Conservation (phyloP, 2,797 vertebrate species). For the Nasua narica region DNA sequence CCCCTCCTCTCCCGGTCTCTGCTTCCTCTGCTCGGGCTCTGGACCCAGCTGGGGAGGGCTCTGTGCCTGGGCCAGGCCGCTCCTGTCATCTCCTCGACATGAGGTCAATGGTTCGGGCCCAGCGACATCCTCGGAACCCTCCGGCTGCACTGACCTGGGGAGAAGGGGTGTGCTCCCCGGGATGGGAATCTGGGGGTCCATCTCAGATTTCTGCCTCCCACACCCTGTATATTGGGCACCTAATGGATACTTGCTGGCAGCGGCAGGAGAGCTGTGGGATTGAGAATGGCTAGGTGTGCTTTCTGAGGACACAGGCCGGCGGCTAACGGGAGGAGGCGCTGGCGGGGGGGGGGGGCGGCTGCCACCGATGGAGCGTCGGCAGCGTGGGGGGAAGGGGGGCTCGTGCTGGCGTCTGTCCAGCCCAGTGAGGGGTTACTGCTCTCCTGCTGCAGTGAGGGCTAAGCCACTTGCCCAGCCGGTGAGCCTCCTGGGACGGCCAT, state of each 20-base stretch:
- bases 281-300: neutral
- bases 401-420: neutral
- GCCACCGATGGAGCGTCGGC: too few species aligned
- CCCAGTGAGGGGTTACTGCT: neutral
- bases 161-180: neutral
- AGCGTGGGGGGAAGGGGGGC: too few species aligned
- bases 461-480: neutral
- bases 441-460: neutral
- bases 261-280: neutral
- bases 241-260: neutral
- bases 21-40: neutral
- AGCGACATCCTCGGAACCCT: neutral
- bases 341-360: too few species aligned
- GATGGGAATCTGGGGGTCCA: neutral
- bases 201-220: neutral
- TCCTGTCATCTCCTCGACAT: fast-evolving
- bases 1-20: neutral
- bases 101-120: neutral
- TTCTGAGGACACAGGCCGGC: neutral
- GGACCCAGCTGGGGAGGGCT: neutral
- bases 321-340: too few species aligned
- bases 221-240: neutral
- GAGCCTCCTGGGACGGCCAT: neutral
- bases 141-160: neutral
- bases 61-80: neutral